A percentile compares a stretch with the other conserved stretches of the same genome.
These are phyloP conservation scores for Macrophya alboannulata DNA, from an alignment of 2,888 invertebrate species.

Conservation along the genomic window DNA sequence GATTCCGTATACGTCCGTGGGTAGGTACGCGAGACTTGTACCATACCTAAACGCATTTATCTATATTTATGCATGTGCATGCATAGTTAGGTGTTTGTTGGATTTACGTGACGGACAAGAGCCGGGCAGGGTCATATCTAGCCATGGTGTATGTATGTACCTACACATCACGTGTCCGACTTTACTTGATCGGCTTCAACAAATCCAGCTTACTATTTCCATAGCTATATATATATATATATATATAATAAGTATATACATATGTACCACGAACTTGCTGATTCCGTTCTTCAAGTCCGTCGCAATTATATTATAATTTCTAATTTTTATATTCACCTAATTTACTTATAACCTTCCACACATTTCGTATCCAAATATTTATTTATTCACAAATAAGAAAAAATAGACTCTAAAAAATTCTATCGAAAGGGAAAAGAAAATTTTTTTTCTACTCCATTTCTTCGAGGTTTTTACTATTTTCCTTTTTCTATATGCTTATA, in stretches of 20 bases:
- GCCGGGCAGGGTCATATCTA: background rate
- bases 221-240: background rate
- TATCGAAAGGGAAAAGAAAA: too few species aligned
- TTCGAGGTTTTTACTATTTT: background rate
- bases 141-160: constrained; percentile 12
- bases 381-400: too few species aligned
- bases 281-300: constrained; percentile 9
- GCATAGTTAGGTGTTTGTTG: constrained; percentile 12
- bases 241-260: too few species aligned
- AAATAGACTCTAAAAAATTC: too few species aligned
- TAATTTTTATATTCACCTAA: background rate
- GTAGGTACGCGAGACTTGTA: too few species aligned
- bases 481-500: background rate
- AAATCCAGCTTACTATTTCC: constrained; percentile 6
- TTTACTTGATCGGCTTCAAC: constrained; percentile 33
- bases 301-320: background rate
- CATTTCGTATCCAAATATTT: too few species aligned
- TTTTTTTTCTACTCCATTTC: too few species aligned
- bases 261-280: constrained; percentile 7
- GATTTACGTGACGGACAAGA: constrained; percentile 2
- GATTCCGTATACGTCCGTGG: background rate
- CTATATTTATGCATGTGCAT: background rate
- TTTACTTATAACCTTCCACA: too few species aligned
- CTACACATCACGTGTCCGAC: constrained; percentile 23
- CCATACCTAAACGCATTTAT: background rate